Percentiles rank a stretch among this genome's conserved stretches.
Evolutionary conservation across 1,140 invertebrate species (phyloP).

Genomic region (Drosophila lini): DNA sequence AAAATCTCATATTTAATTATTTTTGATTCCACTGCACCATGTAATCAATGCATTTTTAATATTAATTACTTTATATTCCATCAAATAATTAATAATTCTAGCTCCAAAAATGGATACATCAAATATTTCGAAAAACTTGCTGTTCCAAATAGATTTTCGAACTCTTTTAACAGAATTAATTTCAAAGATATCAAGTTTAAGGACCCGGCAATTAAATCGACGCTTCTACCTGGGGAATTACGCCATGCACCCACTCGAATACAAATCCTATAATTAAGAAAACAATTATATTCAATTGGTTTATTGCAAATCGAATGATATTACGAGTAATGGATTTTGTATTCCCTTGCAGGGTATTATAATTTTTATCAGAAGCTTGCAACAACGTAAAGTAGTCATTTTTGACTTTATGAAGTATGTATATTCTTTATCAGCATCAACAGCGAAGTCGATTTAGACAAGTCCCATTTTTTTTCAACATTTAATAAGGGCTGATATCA

Average conservation of each 20-base stretch:
- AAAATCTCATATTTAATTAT: too few relatives aligned
- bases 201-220: constrained; percentile 14
- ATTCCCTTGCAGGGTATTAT: not conserved
- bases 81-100: not conserved
- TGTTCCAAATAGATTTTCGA: not conserved
- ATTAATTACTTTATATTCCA: too few relatives aligned
- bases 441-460: not conserved
- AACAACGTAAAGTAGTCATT: not conserved
- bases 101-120: not conserved
- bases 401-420: not conserved
- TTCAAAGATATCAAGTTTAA: not conserved
- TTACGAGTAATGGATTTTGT: not conserved
- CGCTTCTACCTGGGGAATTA: constrained; percentile 10
- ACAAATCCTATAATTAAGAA: constrained; percentile 6
- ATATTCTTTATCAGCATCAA: not conserved
- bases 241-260: not conserved
- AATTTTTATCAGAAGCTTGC: not conserved
- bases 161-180: not conserved
- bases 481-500: too few relatives aligned
- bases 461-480: too few relatives aligned
- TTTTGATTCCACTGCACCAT: too few relatives aligned
- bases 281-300: constrained; percentile 6
- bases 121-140: not conserved
- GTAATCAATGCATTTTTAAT: too few relatives aligned
- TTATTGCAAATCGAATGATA: not conserved